Evolutionary conservation across 2,888 invertebrate species (phyloP), one percentile per base, ranked within the genome.

Genomic region (Oasisia sp.): DNA sequence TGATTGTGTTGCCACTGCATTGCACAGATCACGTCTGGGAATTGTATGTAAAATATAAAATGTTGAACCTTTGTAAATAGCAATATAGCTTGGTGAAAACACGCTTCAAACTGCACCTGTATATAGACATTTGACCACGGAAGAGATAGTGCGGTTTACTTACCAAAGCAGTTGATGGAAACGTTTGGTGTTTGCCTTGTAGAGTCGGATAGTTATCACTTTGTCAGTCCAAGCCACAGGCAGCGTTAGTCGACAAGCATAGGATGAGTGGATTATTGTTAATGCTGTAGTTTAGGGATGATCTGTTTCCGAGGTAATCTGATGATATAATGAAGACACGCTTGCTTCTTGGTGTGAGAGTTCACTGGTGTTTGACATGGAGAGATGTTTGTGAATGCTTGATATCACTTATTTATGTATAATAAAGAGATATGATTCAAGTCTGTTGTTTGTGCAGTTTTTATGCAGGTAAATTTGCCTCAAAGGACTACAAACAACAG

Each of bases 321-420:
- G 74, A 74, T n/a, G n/a, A n/a, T 27, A 3, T 74, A 74, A 14
- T 74, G 74, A 74, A 19, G 4, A 74, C 74, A 74, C 74, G 74
- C 74, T 74, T 74, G 74, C 74, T 74, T 74, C 74, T 74, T 19
- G 74, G n/a, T 74, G 27, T 74, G 74, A 74, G 27, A n/a, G 74
- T 74, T 27, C 74, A 74, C 74, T 74, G 74, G 74, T 74, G 74
- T 74, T n/a, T 74, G 74, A 74, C 74, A 74, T 27, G 3, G 74
- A 74, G 74, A 74, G 56, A 56, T 19, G 27, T 27, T 74, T 74
- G 74, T 27, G n/a, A 74, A 74, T 74, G 74, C 74, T 74, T 74
- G 74, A 74, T 74, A 74, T 74, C 74, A 74, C 74, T 74, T 74
- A 74, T 74, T 74, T 74, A 74, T 74, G 74, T 74, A 74, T 74